Percentiles rank a stretch among this genome's conserved stretches.
Conservation (phyloP, 2,888 invertebrate genomes). For the Candidula unifasciata region DNA sequence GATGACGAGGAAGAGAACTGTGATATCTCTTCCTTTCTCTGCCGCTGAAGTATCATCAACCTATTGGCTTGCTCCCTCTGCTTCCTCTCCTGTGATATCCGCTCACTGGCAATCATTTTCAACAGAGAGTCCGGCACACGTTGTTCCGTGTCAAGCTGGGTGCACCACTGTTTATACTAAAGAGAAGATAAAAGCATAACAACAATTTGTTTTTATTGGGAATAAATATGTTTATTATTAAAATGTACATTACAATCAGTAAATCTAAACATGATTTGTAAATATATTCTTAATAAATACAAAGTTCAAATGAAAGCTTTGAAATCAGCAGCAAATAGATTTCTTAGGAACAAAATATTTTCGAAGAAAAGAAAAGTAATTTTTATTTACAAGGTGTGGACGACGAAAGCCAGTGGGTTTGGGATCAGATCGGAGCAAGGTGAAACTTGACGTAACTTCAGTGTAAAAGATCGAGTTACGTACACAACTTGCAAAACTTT, state of each 20-base stretch:
- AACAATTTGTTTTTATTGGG: not conserved
- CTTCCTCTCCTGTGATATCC: conserved; percentile 1
- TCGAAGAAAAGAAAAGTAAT: too few species aligned
- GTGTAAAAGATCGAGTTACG: too few species aligned
- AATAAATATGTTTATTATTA: not conserved
- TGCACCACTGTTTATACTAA: conserved; percentile 68
- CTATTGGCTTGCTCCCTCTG: conserved; percentile 25
- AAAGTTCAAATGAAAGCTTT: not conserved
- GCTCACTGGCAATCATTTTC: conserved; percentile 50
- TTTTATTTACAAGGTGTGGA: too few species aligned
- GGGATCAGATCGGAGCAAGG: too few species aligned
- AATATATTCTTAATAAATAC: not conserved
- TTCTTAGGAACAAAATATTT: too few species aligned
- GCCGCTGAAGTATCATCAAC: conserved; percentile 16
- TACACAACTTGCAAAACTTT: too few species aligned
- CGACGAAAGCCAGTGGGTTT: too few species aligned
- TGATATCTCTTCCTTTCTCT: not conserved
- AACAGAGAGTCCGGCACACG: conserved; percentile 59
- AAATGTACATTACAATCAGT: not conserved
- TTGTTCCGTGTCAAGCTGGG: conserved; percentile 60
- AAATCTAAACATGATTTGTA: not conserved
- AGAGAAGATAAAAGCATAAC: conserved; percentile 48
- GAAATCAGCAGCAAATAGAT: not conserved
- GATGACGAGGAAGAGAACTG: not conserved
- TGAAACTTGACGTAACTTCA: too few species aligned